These are phyloP conservation scores for Muscicapa comitata DNA, from an alignment of 2,797 vertebrate species.

Conservation along the genomic window DNA sequence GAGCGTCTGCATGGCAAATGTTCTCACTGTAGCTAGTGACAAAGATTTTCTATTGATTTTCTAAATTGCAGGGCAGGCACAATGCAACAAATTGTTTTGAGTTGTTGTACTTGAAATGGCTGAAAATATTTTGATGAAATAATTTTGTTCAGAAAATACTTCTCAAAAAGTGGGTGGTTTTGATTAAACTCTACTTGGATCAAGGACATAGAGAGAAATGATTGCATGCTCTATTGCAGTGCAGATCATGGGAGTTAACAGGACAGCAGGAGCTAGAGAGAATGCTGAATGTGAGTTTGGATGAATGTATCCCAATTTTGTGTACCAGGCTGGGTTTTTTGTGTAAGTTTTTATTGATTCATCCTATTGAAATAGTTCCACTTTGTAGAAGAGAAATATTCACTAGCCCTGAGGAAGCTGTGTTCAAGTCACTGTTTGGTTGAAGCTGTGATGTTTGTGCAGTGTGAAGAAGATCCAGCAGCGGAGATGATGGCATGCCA, in stretches of 20 bases:
- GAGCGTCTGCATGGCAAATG: neutral
- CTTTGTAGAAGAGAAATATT: neutral
- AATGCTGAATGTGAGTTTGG: neutral
- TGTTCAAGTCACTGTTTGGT: neutral
- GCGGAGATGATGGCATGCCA: neutral
- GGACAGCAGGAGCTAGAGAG: neutral
- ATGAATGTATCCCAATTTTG: neutral
- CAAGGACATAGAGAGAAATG: neutral
- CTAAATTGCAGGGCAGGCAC: neutral
- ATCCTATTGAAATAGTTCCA: neutral
- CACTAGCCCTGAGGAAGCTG: neutral
- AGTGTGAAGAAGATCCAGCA: neutral
- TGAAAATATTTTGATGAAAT: conserved; percentile 28
- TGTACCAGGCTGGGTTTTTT: neutral
- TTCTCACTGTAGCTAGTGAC: neutral
- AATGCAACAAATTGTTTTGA: neutral
- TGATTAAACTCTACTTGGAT: neutral
- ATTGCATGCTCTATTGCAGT: neutral
- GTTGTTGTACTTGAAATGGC: neutral
- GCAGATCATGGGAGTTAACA: neutral
- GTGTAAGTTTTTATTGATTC: neutral
- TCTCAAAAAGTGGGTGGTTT: neutral
- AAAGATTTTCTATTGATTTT: conserved; percentile 7
- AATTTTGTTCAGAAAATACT: conserved; percentile 3
- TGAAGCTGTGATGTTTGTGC: neutral